Percentiles rank a stretch among this genome's conserved stretches.
Evolutionary conservation across 2,888 invertebrate species (phyloP).

Genomic region (Ligdia adustata): DNA sequence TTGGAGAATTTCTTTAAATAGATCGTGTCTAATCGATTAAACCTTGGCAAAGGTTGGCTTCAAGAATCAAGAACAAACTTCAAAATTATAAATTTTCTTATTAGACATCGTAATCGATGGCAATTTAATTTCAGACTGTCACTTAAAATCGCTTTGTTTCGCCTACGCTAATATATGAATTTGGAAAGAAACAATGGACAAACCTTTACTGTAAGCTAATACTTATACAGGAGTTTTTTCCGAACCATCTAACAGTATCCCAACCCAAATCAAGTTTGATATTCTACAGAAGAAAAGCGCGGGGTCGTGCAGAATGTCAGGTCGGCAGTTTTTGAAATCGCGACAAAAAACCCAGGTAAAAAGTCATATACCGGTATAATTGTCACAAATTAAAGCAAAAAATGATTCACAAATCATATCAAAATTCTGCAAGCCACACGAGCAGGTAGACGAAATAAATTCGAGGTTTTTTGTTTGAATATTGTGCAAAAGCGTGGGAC

Average conservation of each 20-base stretch:
- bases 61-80: conserved; percentile 20
- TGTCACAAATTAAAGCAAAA: conserved; percentile 84
- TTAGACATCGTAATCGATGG: conserved; percentile 23
- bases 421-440: conserved; percentile 84
- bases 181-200: no score
- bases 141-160: no score
- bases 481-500: conserved; percentile 82
- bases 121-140: conserved; percentile 3
- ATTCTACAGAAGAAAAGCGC: conserved; percentile 72
- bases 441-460: conserved; percentile 79
- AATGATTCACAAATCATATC: conserved; percentile 78
- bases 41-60: conserved; percentile 40
- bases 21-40: conserved; percentile 76
- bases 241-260: conserved; percentile 57
- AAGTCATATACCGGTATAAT: conserved; percentile 84
- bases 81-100: conserved; percentile 19
- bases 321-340: conserved; percentile 56
- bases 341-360: conserved; percentile 78
- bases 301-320: conserved; percentile 75
- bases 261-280: conserved; percentile 46
- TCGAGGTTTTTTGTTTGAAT: conserved; percentile 62
- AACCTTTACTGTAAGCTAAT: conserved; percentile 38
- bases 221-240: conserved; percentile 44
- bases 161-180: background rate
- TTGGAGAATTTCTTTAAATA: conserved; percentile 70